Conservation (phyloP, 2,888 invertebrate genomes). For the Hipparchia semele region DNA sequence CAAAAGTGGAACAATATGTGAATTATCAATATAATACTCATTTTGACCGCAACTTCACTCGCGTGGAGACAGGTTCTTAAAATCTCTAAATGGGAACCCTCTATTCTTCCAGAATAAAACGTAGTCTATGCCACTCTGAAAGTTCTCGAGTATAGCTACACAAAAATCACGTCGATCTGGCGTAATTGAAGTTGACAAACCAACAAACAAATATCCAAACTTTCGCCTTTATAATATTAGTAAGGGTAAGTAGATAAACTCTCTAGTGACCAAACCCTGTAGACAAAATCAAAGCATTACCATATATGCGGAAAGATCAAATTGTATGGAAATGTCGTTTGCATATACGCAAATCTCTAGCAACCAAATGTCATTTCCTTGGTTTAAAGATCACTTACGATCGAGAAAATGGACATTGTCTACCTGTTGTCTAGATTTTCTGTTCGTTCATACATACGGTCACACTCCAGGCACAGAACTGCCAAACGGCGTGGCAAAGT, state of each 20-base stretch:
- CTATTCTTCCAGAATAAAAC: no score
- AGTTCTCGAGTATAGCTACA: no score
- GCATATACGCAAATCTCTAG: not conserved
- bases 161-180: no score
- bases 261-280: not conserved
- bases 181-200: no score
- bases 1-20: no score
- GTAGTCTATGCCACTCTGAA: no score
- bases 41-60: no score
- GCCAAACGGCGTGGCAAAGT: not conserved
- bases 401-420: slow-evolving; percentile 1
- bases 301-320: slow-evolving; percentile 1
- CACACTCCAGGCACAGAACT: slow-evolving; percentile 2
- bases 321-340: not conserved
- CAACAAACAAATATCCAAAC: no score
- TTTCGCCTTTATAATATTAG: no score
- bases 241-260: not conserved
- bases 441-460: not conserved
- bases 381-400: not conserved
- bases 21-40: no score
- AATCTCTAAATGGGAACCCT: no score
- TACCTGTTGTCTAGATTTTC: not conserved
- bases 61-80: no score
- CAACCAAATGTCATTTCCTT: not conserved
- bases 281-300: not conserved